These are phyloP conservation scores for Eueremaeus valkanovi DNA, from an alignment of 2,888 invertebrate genomes.

Conservation along the genomic window DNA sequence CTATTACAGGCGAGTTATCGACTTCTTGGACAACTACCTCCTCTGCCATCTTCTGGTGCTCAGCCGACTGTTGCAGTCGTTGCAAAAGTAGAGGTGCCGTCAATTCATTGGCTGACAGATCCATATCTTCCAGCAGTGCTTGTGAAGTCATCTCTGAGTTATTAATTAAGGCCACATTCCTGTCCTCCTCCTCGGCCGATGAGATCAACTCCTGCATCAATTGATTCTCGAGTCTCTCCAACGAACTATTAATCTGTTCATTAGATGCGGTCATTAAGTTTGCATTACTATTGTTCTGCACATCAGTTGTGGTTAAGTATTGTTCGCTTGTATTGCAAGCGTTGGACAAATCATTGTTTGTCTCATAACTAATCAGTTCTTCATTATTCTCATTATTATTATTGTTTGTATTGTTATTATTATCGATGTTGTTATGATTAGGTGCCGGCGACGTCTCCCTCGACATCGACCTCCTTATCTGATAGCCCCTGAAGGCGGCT, in stretches of 20 bases:
- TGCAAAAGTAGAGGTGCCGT: neutral
- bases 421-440: conserved; percentile 1
- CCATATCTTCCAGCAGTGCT: neutral
- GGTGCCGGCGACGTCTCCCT: conserved; percentile 37
- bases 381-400: neutral
- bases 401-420: neutral
- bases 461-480: conserved; percentile 44
- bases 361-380: neutral
- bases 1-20: too few species aligned
- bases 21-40: neutral
- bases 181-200: neutral
- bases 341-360: neutral
- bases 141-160: too few species aligned
- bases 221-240: conserved; percentile 3
- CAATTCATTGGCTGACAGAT: neutral
- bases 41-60: too few species aligned
- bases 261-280: neutral
- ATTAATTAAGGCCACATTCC: neutral
- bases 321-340: neutral
- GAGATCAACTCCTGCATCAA: conserved; percentile 13
- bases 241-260: neutral
- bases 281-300: neutral
- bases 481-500: conserved; percentile 47
- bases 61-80: neutral
- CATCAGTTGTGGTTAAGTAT: neutral